Percentiles rank a stretch among this genome's conserved stretches.
These are phyloP conservation scores for Periphyllus acericola DNA, from an alignment of 2,888 invertebrate genomes.

Conservation along the genomic window DNA sequence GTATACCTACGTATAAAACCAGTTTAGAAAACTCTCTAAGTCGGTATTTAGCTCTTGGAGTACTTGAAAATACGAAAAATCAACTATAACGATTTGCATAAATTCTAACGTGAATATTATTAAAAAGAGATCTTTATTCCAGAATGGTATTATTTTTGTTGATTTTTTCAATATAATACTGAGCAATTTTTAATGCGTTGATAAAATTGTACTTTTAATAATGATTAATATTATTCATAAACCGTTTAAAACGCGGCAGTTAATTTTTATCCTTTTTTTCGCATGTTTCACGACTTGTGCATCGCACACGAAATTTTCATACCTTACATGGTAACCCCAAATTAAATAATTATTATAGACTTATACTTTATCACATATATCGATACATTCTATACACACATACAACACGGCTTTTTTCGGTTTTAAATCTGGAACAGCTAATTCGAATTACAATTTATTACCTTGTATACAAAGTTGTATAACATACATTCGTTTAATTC, in stretches of 20 bases:
- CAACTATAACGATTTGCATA: constrained; percentile 4
- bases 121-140: background rate
- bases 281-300: too few species aligned
- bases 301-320: background rate
- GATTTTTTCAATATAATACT: background rate
- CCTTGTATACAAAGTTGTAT: background rate
- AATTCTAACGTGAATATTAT: background rate
- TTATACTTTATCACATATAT: background rate
- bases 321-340: background rate
- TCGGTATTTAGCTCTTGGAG: constrained; percentile 13
- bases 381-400: too few species aligned
- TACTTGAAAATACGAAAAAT: background rate
- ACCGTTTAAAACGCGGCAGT: background rate
- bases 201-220: background rate
- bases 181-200: background rate
- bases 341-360: background rate
- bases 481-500: background rate
- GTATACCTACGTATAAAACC: background rate
- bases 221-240: background rate
- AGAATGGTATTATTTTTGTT: background rate
- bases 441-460: background rate
- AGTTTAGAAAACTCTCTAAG: constrained; percentile 16
- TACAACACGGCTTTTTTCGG: background rate
- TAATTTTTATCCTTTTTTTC: background rate
- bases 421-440: background rate